Evolutionary conservation across 2,797 vertebrate genomes (phyloP), one percentile per base, ranked within the genome.

Genomic region (Artibeus jamaicensis): DNA sequence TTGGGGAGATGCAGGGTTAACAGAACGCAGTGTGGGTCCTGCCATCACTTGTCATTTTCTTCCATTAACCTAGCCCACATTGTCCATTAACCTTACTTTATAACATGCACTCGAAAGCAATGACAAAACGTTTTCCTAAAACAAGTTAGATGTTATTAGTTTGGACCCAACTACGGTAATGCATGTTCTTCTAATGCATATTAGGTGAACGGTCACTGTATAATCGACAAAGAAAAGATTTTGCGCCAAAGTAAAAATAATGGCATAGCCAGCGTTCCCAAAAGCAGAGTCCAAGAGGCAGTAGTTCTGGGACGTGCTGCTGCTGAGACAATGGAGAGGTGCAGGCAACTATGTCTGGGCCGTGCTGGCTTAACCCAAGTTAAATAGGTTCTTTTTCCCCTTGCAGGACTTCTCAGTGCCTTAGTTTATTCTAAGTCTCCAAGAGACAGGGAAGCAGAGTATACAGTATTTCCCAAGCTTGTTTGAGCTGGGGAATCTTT

Each of bases 331-430:
- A 68, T 1, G 0, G n/a, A 22, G 44, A 73, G 34, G 32, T 15
- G 0, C 0, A 10, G 55, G 53, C 44, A 55, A n/a, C 24, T 29
- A 24, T 1, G 32, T 9, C 48, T 39, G 67, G 21, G 39, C 3
- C 48, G 37, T 0, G 0, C 5, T 22, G 29, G 10, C 59, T 59
- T 71, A 81, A 12, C 37, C 46, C 10, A 39, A 44, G 37, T 39
- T 50, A 57, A 89, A 6, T 10, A 39, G 37, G 2, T 5, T 46
- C 55, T 57, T 19, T 59, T 22, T 53, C 57, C n/a, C 46, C 15
- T 24, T 34, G 50, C 21, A 29, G 55, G 26, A 90, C 48, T 74
- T 86, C 62, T 83, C n/a, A 82, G 76, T 29, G 70, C 53, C 89
- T 92, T 59, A n/a, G 2, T 32, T 65, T 85, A 37, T 50, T 53